Base-by-base conservation (phyloP, 2,797 vertebrate species). In the Emydoidea blandingii region DNA sequence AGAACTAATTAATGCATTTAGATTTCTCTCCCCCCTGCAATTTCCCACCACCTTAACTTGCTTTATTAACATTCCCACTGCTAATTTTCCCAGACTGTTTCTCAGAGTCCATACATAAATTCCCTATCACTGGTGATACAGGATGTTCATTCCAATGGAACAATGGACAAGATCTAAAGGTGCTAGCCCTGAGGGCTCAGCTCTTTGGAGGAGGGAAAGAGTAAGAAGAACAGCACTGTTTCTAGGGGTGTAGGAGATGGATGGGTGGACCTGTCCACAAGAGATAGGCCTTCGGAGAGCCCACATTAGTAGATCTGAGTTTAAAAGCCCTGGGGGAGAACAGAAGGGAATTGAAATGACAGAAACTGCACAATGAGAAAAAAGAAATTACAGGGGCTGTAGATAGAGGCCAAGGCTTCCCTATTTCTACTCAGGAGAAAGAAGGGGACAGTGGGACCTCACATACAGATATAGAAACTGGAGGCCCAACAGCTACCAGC, bases 1-100 rank as follows among this genome's bases (percentile, higher is more conserved):
- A 91, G 86, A 95, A 81, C 85, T 95, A 94, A 96, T 86, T 91
- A 93, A 83, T 78, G 89, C 25, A 87, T 84, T 89, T 79, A 57
- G 59, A 56, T 37, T 91, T 79, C 89, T 87, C 83, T 41, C 68
- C 23, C 54, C 79, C 41, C 25, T 21, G 53, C 56, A 81, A 68
- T 83, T 52, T 81, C 57, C 23, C 11, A 57, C 34, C 41, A 8
- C 16, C 31, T 91, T 65, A 37, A 57, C 65, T n/a, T 52, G 49
- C 79, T 81, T 47, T 29, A 31, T 47, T 49, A 78, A 47, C 25
- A 47, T 78, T 47, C 25, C 12, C 74, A 47, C 44, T 78, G 25
- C 44, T 31, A 78, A 47, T 47, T 49, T 78, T 29, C 12, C 74
- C 6, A 1, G 44, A 78, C 29, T 15, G 15, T 8, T 7, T 29